Evolutionary conservation across 2,797 vertebrate genomes (phyloP).

Genomic region (Sebastes cheni): DNA sequence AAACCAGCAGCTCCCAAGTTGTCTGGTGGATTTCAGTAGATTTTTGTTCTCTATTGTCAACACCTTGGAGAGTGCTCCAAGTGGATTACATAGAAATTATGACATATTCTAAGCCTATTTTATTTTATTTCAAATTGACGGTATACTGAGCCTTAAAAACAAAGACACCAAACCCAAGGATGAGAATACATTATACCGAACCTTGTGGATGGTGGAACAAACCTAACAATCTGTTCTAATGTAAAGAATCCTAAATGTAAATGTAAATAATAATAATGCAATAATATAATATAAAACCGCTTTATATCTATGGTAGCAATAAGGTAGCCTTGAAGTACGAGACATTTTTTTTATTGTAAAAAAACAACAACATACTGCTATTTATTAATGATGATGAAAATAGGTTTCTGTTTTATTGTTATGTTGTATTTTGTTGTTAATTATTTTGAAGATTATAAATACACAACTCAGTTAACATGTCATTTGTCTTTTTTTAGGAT

Average conservation of each 20-base stretch:
- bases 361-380: neutral
- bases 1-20: neutral
- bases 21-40: neutral
- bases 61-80: neutral
- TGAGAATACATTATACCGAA: neutral
- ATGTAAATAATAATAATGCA: too few species aligned
- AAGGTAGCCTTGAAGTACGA: neutral
- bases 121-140: neutral
- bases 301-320: neutral
- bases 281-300: neutral
- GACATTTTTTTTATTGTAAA: neutral
- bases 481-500: constrained; percentile 49
- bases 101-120: neutral
- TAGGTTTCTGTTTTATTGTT: neutral
- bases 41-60: neutral
- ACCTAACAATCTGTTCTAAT: neutral
- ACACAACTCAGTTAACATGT: neutral
- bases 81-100: neutral
- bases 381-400: neutral
- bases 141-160: neutral
- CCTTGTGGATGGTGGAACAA: neutral
- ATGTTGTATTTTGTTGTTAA: neutral
- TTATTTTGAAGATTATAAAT: neutral
- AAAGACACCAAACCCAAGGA: neutral
- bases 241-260: neutral